Percentiles rank a stretch among this genome's conserved stretches.
Evolutionary conservation across 2,797 vertebrate species (phyloP).

Genomic region (Cynopterus sphinx): DNA sequence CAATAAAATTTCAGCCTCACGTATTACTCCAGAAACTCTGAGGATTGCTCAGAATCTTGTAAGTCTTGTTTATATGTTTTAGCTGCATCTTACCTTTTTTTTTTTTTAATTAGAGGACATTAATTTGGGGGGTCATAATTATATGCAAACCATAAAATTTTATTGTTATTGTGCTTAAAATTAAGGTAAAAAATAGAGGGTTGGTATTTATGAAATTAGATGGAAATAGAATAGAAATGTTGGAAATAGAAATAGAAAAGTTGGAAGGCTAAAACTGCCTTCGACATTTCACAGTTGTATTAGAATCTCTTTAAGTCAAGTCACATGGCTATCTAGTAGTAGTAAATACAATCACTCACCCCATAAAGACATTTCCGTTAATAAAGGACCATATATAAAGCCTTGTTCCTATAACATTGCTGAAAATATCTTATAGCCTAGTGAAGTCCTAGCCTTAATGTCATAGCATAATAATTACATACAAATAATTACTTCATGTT

Average conservation of each 20-base stretch:
- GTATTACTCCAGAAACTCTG: conserved; percentile 86
- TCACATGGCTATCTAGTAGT: not conserved
- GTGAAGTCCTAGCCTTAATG: not conserved
- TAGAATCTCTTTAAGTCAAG: conserved; percentile 12
- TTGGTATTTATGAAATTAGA: not conserved
- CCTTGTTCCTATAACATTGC: not conserved
- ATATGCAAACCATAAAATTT: not conserved
- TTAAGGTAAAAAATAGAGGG: not conserved
- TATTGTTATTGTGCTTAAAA: not conserved
- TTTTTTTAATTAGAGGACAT: not conserved
- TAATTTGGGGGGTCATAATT: not conserved
- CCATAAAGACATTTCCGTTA: not conserved
- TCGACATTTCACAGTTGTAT: not conserved
- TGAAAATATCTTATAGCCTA: not conserved
- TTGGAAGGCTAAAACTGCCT: not conserved
- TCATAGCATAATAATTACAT: not conserved
- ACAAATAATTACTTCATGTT: not conserved
- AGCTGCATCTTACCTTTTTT: not conserved
- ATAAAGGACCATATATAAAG: not conserved
- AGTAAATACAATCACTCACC: not conserved
- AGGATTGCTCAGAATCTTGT: conserved; percentile 91
- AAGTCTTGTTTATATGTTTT: conserved; percentile 74
- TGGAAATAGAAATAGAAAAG: not conserved
- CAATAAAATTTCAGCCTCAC: conserved; percentile 95
- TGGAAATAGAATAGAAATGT: conserved; percentile 3